phyloP scores from a whole-genome alignment of 2,888 invertebrate genomes.

The Clivina fossor region DNA sequence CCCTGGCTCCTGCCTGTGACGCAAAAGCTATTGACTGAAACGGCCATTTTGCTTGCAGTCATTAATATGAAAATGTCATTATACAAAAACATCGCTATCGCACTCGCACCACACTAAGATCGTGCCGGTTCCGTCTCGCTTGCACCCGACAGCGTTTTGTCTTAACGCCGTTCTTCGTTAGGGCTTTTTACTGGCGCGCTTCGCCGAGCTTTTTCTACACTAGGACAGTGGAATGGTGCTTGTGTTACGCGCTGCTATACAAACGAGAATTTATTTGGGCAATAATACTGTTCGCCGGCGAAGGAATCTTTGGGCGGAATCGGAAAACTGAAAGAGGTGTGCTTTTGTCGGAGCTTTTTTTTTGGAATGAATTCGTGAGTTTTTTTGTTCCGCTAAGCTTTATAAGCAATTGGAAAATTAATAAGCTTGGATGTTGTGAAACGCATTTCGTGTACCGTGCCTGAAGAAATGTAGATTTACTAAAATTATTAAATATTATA shows the following conservation, averaged over 20 bases:
- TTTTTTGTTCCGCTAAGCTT: slow-evolving; percentile 11
- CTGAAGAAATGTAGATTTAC: no score
- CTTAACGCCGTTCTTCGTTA: slow-evolving; percentile 43
- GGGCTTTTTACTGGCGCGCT: slow-evolving; percentile 39
- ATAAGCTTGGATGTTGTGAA: no score
- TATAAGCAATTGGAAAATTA: no score
- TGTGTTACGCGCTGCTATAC: background rate
- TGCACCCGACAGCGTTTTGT: slow-evolving; percentile 43
- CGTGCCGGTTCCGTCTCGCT: slow-evolving; percentile 37
- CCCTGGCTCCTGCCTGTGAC: slow-evolving; percentile 14
- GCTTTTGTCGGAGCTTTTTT: no score
- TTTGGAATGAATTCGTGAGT: no score
- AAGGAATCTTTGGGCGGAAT: slow-evolving; percentile 15
- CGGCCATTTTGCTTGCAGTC: slow-evolving; percentile 45
- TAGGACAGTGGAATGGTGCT: slow-evolving; percentile 7
- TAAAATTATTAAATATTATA: no score
- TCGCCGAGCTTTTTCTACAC: slow-evolving; percentile 31
- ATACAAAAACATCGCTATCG: slow-evolving; percentile 45
- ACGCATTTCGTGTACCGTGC: no score
- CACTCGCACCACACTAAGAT: slow-evolving; percentile 43
- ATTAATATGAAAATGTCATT: slow-evolving; percentile 48
- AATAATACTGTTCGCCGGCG: slow-evolving; percentile 1
- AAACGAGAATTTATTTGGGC: background rate
- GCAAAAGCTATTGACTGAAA: slow-evolving; percentile 35
- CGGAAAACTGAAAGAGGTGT: slow-evolving; percentile 4